Conservation (phyloP, 2,797 vertebrate species). For the Paratrypauchen microcephalus region DNA sequence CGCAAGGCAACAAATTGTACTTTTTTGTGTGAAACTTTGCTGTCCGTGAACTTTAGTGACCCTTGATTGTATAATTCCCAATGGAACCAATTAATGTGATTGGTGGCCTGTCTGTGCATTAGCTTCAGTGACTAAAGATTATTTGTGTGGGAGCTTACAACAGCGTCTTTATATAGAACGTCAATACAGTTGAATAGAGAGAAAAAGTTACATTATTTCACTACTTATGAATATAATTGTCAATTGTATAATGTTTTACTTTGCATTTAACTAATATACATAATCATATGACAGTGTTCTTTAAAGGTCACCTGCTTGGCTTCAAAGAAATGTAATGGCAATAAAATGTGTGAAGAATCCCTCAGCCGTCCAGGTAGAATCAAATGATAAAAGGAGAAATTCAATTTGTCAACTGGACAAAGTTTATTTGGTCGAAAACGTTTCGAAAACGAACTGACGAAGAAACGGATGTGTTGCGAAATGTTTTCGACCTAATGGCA, state of each 20-base stretch:
- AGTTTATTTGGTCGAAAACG: too few relatives aligned
- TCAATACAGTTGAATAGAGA: neutral
- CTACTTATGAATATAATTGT: neutral
- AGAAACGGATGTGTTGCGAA: too few relatives aligned
- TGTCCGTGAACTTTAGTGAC: slow-evolving; percentile 38
- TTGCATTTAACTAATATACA: too few relatives aligned
- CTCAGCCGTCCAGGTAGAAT: too few relatives aligned
- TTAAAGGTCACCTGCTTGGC: too few relatives aligned
- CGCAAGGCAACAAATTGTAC: neutral
- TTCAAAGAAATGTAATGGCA: too few relatives aligned
- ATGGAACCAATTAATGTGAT: slow-evolving; percentile 67
- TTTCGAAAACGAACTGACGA: too few relatives aligned
- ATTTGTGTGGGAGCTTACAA: slow-evolving; percentile 12
- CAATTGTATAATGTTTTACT: neutral
- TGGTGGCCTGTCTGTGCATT: slow-evolving; percentile 49
- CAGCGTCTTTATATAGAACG: slow-evolving; percentile 2
- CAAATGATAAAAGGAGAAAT: too few relatives aligned
- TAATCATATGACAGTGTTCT: too few relatives aligned
- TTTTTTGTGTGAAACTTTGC: slow-evolving; percentile 37
- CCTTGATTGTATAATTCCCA: slow-evolving; percentile 52
- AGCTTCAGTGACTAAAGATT: slow-evolving; percentile 4
- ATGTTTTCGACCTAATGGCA: too few relatives aligned
- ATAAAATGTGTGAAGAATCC: too few relatives aligned
- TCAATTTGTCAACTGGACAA: too few relatives aligned
- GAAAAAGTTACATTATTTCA: neutral